Conservation (phyloP, 2,113 vertebrate species). For the Pangasianodon hypophthalmus region DNA sequence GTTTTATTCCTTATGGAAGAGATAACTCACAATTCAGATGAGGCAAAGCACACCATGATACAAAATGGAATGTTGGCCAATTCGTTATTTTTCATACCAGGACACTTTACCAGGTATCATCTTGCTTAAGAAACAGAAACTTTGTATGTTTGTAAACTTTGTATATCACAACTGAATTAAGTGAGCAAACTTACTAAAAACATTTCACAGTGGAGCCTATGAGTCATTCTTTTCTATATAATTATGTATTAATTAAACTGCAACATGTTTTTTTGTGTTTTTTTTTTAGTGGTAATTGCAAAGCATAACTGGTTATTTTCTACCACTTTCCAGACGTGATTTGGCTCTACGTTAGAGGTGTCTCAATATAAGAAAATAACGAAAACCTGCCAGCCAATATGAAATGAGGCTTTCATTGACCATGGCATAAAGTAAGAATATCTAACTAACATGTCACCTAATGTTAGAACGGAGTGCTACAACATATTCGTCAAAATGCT, state of each 20-base stretch:
- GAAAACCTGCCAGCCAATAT: not conserved
- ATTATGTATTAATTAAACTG: not conserved
- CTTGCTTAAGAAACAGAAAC: not conserved
- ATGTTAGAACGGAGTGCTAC: not conserved
- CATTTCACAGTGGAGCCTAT: not conserved
- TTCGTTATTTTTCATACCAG: not conserved
- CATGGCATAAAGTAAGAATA: not conserved
- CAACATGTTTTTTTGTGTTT: accelerated
- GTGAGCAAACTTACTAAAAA: not conserved
- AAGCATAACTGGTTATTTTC: not conserved
- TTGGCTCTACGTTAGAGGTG: not conserved
- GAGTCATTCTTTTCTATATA: not conserved
- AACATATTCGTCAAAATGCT: not conserved
- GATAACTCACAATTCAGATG: not conserved
- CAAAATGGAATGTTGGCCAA: not conserved
- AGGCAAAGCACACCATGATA: not conserved
- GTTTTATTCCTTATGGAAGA: not conserved
- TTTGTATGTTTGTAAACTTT: not conserved
- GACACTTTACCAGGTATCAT: not conserved
- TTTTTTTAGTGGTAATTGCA: not conserved
- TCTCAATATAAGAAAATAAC: not conserved
- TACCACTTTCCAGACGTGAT: not conserved
- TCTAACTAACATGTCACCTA: not conserved
- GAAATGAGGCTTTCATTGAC: not conserved
- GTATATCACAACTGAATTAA: not conserved